A percentile compares a stretch with the other conserved stretches of the same genome.
Conservation (phyloP, 1,140 invertebrate species). For the Habropoda laboriosa region DNA sequence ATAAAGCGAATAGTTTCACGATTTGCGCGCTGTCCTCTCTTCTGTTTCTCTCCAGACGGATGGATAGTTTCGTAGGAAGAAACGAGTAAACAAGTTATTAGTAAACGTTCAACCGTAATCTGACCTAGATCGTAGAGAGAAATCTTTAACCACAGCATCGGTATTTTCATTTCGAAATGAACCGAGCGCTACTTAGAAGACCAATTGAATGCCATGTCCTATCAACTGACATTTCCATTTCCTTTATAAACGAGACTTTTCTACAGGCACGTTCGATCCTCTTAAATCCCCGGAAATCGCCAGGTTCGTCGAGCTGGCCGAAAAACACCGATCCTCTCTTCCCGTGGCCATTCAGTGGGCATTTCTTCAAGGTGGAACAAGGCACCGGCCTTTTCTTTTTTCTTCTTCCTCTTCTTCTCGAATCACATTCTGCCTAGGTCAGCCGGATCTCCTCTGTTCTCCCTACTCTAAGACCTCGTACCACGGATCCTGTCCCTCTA, state of each 20-base stretch:
- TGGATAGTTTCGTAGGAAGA: background rate
- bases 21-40: background rate
- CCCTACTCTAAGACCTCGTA: background rate
- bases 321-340: constrained; percentile 32
- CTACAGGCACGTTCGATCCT: constrained; percentile 17
- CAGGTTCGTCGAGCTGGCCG: constrained; percentile 12
- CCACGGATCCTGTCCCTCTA: constrained; percentile 29
- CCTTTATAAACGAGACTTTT: constrained; percentile 15
- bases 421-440: constrained; percentile 64
- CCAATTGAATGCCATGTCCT: constrained; percentile 20
- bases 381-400: constrained; percentile 32
- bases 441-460: constrained; percentile 42
- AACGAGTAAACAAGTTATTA: constrained; percentile 11
- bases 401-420: constrained; percentile 2
- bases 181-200: background rate
- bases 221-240: constrained; percentile 26
- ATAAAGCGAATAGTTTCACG: background rate
- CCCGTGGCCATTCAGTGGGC: background rate
- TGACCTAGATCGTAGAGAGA: background rate
- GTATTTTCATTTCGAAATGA: background rate
- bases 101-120: background rate
- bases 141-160: background rate
- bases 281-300: constrained; percentile 40
- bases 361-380: constrained; percentile 38
- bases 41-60: too few species aligned